Conservation (phyloP, 2,113 vertebrate species). For the Panthera uncia region DNA sequence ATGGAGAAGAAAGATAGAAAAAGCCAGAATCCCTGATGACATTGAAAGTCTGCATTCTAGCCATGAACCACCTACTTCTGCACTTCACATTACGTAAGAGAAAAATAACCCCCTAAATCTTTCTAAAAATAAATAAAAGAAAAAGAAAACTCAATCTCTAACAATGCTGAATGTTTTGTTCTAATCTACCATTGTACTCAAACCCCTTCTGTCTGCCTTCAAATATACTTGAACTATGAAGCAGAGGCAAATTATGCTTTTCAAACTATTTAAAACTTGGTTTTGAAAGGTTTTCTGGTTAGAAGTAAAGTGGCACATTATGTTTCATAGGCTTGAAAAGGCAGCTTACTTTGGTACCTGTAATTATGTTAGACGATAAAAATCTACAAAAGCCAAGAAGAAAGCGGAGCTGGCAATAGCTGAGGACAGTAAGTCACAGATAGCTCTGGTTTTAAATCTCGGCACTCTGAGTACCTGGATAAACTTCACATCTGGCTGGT, state of each 20-base stretch:
- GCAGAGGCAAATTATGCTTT: constrained; percentile 40
- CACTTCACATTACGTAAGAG: background rate
- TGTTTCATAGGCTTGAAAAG: constrained; percentile 24
- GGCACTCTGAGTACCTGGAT: constrained; percentile 89
- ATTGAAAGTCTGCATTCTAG: background rate
- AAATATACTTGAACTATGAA: constrained; percentile 25
- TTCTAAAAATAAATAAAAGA: background rate
- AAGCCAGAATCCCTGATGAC: background rate
- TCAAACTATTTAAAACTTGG: constrained; percentile 41
- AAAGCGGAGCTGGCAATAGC: constrained; percentile 5
- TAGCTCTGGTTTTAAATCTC: background rate
- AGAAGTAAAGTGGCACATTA: background rate
- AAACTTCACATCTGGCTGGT: constrained; percentile 91
- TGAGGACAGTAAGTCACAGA: background rate
- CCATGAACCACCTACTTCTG: background rate
- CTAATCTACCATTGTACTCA: background rate
- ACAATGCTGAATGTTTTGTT: background rate
- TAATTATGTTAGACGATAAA: constrained; percentile 53
- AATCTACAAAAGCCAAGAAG: constrained; percentile 47
- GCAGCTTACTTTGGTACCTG: constrained; percentile 13
- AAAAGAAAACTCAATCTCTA: background rate
- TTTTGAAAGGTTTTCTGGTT: constrained; percentile 47
- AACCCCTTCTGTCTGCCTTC: constrained; percentile 40
- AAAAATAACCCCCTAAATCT: background rate
- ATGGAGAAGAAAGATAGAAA: background rate